Evolutionary conservation across 2,113 vertebrate species (phyloP).

Genomic region (Leptocoma aspasia): DNA sequence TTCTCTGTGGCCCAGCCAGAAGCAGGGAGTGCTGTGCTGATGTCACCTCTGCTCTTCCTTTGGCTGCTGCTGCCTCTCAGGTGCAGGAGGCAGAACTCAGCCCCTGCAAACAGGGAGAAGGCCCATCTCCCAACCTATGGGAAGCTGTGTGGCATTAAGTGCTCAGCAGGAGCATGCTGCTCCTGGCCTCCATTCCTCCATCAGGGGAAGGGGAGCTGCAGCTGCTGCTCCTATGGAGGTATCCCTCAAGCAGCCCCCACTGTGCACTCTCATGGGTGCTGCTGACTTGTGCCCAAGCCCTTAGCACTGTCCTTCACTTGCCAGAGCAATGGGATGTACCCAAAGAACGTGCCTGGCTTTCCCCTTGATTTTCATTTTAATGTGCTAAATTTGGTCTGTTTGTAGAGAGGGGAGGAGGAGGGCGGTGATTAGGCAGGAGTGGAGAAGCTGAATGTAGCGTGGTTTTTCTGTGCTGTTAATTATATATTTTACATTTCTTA

Average conservation of each 20-base stretch:
- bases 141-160: background rate
- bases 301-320: background rate
- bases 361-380: slow-evolving; percentile 1
- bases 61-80: background rate
- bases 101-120: background rate
- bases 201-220: background rate
- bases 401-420: slow-evolving; percentile 7
- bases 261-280: background rate
- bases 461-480: slow-evolving; percentile 15
- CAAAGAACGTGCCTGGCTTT: background rate
- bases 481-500: slow-evolving; percentile 14
- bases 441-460: background rate
- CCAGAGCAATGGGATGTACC: background rate
- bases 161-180: background rate
- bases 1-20: background rate
- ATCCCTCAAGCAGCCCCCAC: background rate
- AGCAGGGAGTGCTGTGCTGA: background rate
- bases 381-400: slow-evolving; percentile 15
- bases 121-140: background rate
- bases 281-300: background rate
- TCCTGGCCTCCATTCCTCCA: fast-evolving
- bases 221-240: background rate
- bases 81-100: background rate
- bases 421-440: background rate
- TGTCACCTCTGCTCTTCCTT: background rate